phyloP scores from a whole-genome alignment of 2,113 vertebrate species.

The Oreotrochilus melanogaster region DNA sequence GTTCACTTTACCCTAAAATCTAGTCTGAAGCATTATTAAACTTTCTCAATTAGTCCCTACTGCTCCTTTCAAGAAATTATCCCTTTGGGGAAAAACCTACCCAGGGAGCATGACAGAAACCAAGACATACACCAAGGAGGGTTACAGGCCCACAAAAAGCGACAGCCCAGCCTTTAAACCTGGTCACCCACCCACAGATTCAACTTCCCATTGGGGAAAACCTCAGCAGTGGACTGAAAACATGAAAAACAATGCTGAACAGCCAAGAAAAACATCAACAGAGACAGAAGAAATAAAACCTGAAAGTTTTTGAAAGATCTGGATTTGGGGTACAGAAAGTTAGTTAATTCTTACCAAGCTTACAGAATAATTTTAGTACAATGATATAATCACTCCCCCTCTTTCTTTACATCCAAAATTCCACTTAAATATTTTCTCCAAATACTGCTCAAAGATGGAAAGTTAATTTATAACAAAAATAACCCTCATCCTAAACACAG shows the following conservation, averaged over 20 bases:
- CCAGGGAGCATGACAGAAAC: neutral
- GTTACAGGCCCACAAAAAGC: rapidly evolving
- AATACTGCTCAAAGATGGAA: neutral
- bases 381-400: neutral
- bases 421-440: neutral
- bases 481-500: neutral
- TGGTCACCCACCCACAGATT: neutral
- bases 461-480: slow-evolving; percentile 13
- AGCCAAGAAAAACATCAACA: neutral
- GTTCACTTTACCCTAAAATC: neutral
- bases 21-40: neutral
- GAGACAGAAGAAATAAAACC: neutral
- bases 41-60: neutral
- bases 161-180: neutral
- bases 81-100: neutral
- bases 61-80: neutral
- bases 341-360: neutral
- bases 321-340: neutral
- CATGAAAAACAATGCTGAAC: neutral
- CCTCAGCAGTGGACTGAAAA: neutral
- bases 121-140: neutral
- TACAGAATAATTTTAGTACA: neutral
- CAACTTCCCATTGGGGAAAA: rapidly evolving
- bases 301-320: neutral
- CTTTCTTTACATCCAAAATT: neutral